Conservation (phyloP, 2,113 vertebrate species). For the Procapra przewalskii region DNA sequence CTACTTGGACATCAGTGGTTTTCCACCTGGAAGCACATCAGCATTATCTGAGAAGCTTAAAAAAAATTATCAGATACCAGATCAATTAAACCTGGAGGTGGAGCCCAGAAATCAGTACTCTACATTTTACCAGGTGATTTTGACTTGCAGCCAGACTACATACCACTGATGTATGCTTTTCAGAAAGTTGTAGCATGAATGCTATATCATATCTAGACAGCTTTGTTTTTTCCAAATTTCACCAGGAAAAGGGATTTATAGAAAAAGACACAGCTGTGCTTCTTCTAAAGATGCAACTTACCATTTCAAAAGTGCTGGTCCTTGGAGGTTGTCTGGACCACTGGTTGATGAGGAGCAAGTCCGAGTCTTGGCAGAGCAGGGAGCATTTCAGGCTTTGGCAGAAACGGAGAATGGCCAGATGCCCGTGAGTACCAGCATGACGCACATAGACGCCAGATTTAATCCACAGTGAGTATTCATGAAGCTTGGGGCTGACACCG, state of each 20-base stretch:
- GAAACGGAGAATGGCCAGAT: slow-evolving; percentile 82
- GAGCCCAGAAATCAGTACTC: background rate
- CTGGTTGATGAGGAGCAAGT: slow-evolving; percentile 85
- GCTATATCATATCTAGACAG: background rate
- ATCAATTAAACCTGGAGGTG: background rate
- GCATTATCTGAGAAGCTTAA: background rate
- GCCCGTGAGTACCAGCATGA: slow-evolving; percentile 79
- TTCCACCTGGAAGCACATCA: background rate
- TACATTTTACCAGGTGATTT: background rate
- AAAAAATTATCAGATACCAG: background rate
- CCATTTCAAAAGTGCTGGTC: background rate
- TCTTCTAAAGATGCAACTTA: slow-evolving; percentile 27
- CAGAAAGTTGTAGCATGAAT: slow-evolving; percentile 13
- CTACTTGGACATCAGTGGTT: background rate
- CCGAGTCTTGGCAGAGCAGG: slow-evolving; percentile 85
- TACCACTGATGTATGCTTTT: background rate
- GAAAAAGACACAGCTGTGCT: slow-evolving; percentile 48
- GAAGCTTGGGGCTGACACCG: slow-evolving; percentile 49
- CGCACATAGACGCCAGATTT: slow-evolving; percentile 80
- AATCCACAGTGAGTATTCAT: slow-evolving; percentile 80
- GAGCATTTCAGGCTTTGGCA: slow-evolving; percentile 84
- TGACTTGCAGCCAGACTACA: background rate
- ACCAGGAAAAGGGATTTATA: slow-evolving; percentile 2
- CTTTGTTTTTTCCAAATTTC: background rate
- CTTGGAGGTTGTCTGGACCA: slow-evolving; percentile 80